These are phyloP conservation scores for Bacillus rossius DNA, from an alignment of 1,140 invertebrate genomes.

Conservation along the genomic window DNA sequence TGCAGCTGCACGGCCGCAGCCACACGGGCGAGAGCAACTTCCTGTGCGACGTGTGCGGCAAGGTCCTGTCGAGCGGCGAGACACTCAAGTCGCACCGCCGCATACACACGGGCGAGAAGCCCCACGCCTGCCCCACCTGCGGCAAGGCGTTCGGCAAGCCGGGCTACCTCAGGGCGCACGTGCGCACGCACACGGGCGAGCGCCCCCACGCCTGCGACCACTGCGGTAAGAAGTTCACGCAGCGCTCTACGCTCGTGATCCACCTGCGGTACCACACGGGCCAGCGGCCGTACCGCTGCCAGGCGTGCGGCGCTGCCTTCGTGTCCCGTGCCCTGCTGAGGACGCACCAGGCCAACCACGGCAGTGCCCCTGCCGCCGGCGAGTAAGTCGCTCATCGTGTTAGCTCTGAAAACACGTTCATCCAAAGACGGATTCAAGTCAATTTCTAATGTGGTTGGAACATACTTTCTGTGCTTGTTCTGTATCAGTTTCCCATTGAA, in stretches of 20 bases:
- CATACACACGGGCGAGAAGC: constrained; percentile 51
- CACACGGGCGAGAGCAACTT: constrained; percentile 56
- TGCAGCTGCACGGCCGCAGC: constrained; percentile 52
- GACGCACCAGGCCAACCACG: constrained; percentile 31
- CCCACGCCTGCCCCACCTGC: constrained; percentile 46
- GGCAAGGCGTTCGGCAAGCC: constrained; percentile 40
- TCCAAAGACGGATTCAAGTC: too few species aligned
- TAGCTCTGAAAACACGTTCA: too few species aligned
- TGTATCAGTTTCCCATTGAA: too few species aligned
- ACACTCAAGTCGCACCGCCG: constrained; percentile 41
- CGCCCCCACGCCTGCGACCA: constrained; percentile 46
- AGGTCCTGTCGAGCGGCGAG: constrained; percentile 28
- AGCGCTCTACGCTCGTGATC: constrained; percentile 10
- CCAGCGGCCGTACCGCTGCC: constrained; percentile 21
- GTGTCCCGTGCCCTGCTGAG: constrained; percentile 27
- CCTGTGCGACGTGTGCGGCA: constrained; percentile 62
- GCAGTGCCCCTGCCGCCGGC: not conserved
- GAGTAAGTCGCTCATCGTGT: too few species aligned
- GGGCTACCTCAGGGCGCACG: constrained; percentile 57
- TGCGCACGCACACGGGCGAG: constrained; percentile 66
- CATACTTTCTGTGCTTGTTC: too few species aligned
- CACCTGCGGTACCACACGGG: constrained; percentile 33
- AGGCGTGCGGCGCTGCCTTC: constrained; percentile 29
- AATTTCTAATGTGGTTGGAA: too few species aligned
- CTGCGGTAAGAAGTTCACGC: constrained; percentile 22